Conservation (phyloP, 1,140 invertebrate genomes). For the Sinonovacula constricta region DNA sequence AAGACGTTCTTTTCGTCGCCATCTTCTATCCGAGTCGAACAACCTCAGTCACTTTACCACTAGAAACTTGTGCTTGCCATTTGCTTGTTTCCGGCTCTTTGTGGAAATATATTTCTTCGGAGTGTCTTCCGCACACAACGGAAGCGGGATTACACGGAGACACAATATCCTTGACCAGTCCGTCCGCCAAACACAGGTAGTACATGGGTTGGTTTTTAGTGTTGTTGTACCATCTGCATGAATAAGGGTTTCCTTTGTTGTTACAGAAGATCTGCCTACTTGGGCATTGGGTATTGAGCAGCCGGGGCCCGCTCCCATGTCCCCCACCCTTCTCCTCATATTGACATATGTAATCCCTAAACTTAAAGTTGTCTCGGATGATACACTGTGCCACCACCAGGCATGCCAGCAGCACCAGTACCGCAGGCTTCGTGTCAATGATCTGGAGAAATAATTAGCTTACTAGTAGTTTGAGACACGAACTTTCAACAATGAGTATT, state of each 20-base stretch:
- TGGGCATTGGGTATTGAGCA: neutral
- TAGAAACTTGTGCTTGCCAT: too few species aligned
- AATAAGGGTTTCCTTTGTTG: neutral
- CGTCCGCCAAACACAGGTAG: neutral
- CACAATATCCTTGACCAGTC: neutral
- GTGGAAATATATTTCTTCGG: neutral
- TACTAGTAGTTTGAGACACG: too few species aligned
- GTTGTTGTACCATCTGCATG: neutral
- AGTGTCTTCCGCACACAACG: neutral
- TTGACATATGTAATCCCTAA: neutral
- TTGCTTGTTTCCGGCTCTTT: too few species aligned
- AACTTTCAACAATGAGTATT: too few species aligned
- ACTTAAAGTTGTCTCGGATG: neutral
- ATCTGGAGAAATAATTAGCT: too few species aligned
- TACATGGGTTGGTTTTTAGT: neutral
- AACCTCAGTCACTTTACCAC: too few species aligned
- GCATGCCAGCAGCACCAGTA: neutral
- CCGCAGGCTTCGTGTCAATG: too few species aligned
- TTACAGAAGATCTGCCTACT: neutral
- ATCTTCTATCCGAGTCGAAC: too few species aligned
- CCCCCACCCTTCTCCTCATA: neutral
- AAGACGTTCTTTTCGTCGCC: too few species aligned
- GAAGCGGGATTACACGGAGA: neutral
- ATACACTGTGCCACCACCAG: neutral
- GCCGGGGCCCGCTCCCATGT: neutral